Percentiles rank a stretch among this genome's conserved stretches.
These are phyloP conservation scores for Xylocampa areola DNA, from an alignment of 2,888 invertebrate genomes.

Conservation along the genomic window DNA sequence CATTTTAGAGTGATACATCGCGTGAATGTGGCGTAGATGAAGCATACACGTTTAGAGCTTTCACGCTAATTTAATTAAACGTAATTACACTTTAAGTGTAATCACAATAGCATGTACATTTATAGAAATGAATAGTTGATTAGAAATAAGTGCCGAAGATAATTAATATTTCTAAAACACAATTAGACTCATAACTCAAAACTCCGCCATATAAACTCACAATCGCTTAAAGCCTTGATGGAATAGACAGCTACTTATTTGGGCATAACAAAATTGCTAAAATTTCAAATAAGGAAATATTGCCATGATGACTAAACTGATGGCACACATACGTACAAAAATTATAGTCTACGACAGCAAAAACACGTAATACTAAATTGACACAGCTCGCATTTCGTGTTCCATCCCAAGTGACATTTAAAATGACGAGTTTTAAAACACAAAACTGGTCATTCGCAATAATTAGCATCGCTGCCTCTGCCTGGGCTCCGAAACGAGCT, in stretches of 20 bases:
- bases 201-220: no score
- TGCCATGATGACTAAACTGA: no score
- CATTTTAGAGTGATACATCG: conserved; percentile 28
- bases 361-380: no score
- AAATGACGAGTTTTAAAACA: conserved; percentile 38
- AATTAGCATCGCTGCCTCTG: conserved; percentile 49
- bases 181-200: no score
- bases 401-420: conserved; percentile 14
- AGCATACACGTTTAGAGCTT: conserved; percentile 7
- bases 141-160: background rate
- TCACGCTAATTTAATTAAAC: conserved; percentile 21
- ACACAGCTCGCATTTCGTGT: conserved; percentile 8
- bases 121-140: conserved; percentile 29
- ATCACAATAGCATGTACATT: background rate
- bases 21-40: conserved; percentile 6
- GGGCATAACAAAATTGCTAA: no score
- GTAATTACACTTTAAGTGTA: conserved; percentile 10
- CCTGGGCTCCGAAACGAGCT: conserved; percentile 30
- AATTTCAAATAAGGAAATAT: no score
- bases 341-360: background rate
- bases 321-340: no score
- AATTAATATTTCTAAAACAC: no score
- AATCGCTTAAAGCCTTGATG: no score
- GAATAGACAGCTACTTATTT: no score
- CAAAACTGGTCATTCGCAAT: conserved; percentile 44